Evolutionary conservation across 2,797 vertebrate genomes (phyloP), one percentile per base, ranked within the genome.

Genomic region (Ctenosaura bakeri): DNA sequence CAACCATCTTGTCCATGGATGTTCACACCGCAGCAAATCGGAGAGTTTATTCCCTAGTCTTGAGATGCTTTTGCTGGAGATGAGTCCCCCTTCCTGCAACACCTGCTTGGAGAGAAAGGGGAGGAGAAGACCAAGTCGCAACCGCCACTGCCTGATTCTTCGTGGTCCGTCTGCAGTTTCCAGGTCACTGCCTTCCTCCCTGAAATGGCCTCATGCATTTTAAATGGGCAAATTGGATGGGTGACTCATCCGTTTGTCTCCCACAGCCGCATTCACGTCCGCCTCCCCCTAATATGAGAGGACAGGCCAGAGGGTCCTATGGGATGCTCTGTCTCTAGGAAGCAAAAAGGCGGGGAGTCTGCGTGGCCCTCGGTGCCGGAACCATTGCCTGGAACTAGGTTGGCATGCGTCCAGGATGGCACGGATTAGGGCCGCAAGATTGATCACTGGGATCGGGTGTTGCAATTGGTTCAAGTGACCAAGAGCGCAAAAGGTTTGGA

Each of bases 311-410:
- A n/a, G 32, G n/a, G 66, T 50, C 84, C 69, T 54, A 12, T 71
- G 83, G 83, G 83, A 71, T 62, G 38, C 24, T 14, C 32, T 56
- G 7, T 46, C 38, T 9, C 46, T 1, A 10, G 20, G 46, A 56
- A 42, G 22, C 16, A 1, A 14, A 10, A n/a, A 71, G 90, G 32
- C 38, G 46, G 86, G 89, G 8, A 32, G 38, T 59, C 4, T 26
- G 42, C 9, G 7, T 2, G 56, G 35, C 35, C 56, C 14, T 52
- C 1, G 0, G 12, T 22, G 1, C 1, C 78, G 87, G 90, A 2
- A 13, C 87, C 81, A 76, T 38, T 35, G 79, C 90, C 89, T 88
- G 91, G 24, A 85, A 52, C 8, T 29, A 46, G 62, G 42, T 35
- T 12, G 54, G 4, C 80, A 52, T 18, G 0, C 50, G 26, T 46